Base-by-base conservation (phyloP, 2,888 invertebrate species). In the Leptopilina myrica region DNA sequence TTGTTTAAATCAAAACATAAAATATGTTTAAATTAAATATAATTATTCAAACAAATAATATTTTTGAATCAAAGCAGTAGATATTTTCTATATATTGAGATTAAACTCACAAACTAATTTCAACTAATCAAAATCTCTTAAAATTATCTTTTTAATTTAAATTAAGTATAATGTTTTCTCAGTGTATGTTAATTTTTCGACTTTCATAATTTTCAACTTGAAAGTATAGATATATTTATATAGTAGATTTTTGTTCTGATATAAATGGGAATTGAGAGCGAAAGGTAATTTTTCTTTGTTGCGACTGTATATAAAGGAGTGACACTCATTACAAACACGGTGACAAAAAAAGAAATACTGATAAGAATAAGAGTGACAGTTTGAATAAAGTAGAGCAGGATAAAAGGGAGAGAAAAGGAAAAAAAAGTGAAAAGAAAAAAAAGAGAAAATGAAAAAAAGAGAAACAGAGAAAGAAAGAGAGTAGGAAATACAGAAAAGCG, bases 391-490 rank as follows among this genome's bases (percentile, higher is more conserved):
- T 73, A 56, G 20, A 56, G 26, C 56, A 73, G 56, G 49, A 78
- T 49, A 12, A 79, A 82, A 80, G 81, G 77, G 65, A 80, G 79
- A 78, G 64, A 65, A 82, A 79, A 78, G 80, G 65, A 81, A 49
- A 49, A 11, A 77, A 73, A 56, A 33, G 56, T 2, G 3, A 33
- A 33, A 33, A 5, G 33, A 33, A 3, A 33, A 33, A 5, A 33
- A 33, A 33, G 33, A 33, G 5, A 2, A 5, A 33, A 33, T 2
- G 33, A 33, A 5, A 33, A 33, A 33, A 33, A 33, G 3, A 5
- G 33, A 33, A 33, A 33, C 2, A 33, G 5, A 2, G 33, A 33
- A 1, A 33, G 33, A 33, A 5, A 33, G 33, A 33, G 5, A 33
- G 33, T 2, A 5, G 5, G 1, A 20, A 20, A 20, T 20, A 20